These are phyloP conservation scores for Neoscelio sp. DNA, from an alignment of 2,888 invertebrate species.

Conservation along the genomic window DNA sequence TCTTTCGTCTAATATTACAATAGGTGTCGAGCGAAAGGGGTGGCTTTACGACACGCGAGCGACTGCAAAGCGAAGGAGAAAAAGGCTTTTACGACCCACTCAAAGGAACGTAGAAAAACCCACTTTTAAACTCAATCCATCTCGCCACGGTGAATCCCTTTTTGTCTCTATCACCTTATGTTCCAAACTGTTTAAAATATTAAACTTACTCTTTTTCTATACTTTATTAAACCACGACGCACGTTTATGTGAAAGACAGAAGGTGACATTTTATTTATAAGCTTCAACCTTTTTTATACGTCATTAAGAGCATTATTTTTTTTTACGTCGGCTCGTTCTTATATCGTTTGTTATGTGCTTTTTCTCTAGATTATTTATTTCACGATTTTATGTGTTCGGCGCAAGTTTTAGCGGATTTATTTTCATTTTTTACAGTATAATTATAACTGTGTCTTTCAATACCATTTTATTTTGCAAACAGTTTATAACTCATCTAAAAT, in stretches of 20 bases:
- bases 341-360: no score
- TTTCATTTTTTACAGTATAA: no score
- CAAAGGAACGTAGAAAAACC: conserved; percentile 68
- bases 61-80: conserved; percentile 65
- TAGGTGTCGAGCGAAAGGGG: conserved; percentile 47
- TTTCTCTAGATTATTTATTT: no score
- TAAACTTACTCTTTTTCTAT: conserved; percentile 38
- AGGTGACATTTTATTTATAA: neutral
- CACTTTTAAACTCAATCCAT: conserved; percentile 67
- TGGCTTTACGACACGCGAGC: conserved; percentile 76
- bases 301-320: no score
- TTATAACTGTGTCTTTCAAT: no score
- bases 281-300: neutral
- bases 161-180: conserved; percentile 42
- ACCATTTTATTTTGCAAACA: no score
- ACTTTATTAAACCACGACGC: conserved; percentile 34
- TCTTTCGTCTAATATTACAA: conserved; percentile 54
- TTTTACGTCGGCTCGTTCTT: no score
- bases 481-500: no score
- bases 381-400: no score
- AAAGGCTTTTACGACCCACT: conserved; percentile 74
- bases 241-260: no score
- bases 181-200: conserved; percentile 51
- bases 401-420: no score
- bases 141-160: conserved; percentile 25